phyloP scores from a whole-genome alignment of 2,888 invertebrate species.

The Oasisia sp. region DNA sequence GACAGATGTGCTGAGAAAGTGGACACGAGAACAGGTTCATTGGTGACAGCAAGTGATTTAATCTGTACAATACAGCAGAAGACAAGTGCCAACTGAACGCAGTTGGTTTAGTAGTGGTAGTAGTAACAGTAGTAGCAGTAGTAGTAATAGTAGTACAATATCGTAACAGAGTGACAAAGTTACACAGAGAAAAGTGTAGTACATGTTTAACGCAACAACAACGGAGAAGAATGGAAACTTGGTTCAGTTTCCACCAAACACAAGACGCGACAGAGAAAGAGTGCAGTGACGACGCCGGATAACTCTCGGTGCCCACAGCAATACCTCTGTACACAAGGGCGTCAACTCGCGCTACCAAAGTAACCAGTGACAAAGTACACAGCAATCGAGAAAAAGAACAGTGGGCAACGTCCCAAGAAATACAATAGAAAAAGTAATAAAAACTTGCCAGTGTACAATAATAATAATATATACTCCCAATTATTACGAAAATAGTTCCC shows the following conservation, averaged over 20 bases:
- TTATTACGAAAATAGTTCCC: neutral
- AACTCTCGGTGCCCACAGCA: neutral
- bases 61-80: neutral
- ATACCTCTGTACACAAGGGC: neutral
- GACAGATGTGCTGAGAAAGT: neutral
- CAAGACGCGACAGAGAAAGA: neutral
- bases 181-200: conserved; percentile 17
- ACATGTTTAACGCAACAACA: conserved; percentile 2
- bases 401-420: neutral
- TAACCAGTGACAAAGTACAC: neutral
- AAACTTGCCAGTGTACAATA: conserved; percentile 1
- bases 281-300: neutral
- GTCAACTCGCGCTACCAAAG: neutral
- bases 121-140: conserved; percentile 24
- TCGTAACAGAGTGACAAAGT: conserved; percentile 8
- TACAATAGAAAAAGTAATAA: conserved; percentile 17
- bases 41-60: conserved; percentile 3
- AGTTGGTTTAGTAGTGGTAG: conserved; percentile 26
- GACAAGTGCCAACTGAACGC: conserved; percentile 7
- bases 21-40: neutral
- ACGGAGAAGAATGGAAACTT: neutral
- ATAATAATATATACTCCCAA: conserved; percentile 7
- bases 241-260: neutral
- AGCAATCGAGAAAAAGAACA: neutral
- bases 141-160: conserved; percentile 24